A percentile compares a stretch with the other conserved stretches of the same genome.
phyloP scores from a whole-genome alignment of 2,797 vertebrate genomes.

The Otolemur crassicaudatus region DNA sequence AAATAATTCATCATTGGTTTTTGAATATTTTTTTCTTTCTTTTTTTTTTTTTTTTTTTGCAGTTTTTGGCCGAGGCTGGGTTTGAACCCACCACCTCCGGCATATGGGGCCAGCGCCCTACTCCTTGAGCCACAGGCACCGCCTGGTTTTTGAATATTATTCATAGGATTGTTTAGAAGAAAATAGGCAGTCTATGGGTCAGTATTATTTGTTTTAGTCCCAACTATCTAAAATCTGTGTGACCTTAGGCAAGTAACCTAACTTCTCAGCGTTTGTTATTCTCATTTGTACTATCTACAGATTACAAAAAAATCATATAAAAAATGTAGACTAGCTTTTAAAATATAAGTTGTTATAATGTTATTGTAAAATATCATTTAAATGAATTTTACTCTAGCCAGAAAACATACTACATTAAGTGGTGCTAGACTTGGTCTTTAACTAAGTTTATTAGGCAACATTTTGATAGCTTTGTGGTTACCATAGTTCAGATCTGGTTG shows the following conservation, averaged over 20 bases:
- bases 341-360: background rate
- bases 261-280: conserved; percentile 22
- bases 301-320: conserved; percentile 31
- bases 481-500: background rate
- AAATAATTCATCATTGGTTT: conserved; percentile 33
- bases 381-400: conserved; percentile 40
- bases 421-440: conserved; percentile 48
- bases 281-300: conserved; percentile 33
- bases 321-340: conserved; percentile 12
- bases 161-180: background rate
- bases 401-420: conserved; percentile 49
- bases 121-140: no score
- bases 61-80: no score
- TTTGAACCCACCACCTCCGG: no score
- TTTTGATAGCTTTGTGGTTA: background rate
- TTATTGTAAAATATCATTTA: conserved; percentile 37
- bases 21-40: background rate
- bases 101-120: no score
- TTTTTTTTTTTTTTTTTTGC: no score
- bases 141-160: conserved; percentile 41
- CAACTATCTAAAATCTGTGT: background rate
- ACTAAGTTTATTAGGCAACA: background rate
- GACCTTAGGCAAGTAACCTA: background rate
- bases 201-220: background rate
- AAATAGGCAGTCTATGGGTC: background rate